Evolutionary conservation across 2,113 vertebrate genomes (phyloP), one percentile per base, ranked within the genome.

Genomic region (Apistogramma diplotaenia): DNA sequence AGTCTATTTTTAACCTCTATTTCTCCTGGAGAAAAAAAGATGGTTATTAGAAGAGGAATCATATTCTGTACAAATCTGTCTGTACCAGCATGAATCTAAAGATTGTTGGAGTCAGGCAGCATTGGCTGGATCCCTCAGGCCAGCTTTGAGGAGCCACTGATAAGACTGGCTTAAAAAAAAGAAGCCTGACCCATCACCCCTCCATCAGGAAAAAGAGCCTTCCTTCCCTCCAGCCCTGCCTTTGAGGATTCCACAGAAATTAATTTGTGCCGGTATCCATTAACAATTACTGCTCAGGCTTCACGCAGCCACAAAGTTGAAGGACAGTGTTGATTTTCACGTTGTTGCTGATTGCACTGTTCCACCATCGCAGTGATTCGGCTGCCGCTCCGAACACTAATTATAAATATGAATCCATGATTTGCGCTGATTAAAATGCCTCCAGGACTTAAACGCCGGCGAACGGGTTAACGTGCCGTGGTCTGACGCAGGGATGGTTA

Each of bases 401-500:
- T 67, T 67, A 67, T 70, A 49, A 70, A 70, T 70, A 49, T 29
- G 40, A 23, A 49, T 29, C 23, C 62, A 10, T 19, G 40, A 70
- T 70, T 70, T 70, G 23, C 4, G 11, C 4, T 71, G n/a, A 71
- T 72, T 31, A 43, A 70, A 70, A 70, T 19, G 54, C 60, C 33
- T 46, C 35, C 56, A 12, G 78, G 6, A 12, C 6, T n/a, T 1
- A 4, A 35, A 29, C 5, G 1, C 18, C 72, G 18, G 56, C 43
- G 85, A 90, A 86, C 2, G 80, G 78, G 87, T 92, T 88, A 87
- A 87, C 6, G 89, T 55, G 29, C 74, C 54, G 85, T 51, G 76
- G 58, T 78, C n/a, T 92, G 92, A 93, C 90, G 90, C 92, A 91
- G 81, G 76, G 61, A 49, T 58, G 60, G 80, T 77, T 74, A 79